Base-by-base conservation (phyloP, 1,140 invertebrate genomes). In the Tetranychus urticae region DNA sequence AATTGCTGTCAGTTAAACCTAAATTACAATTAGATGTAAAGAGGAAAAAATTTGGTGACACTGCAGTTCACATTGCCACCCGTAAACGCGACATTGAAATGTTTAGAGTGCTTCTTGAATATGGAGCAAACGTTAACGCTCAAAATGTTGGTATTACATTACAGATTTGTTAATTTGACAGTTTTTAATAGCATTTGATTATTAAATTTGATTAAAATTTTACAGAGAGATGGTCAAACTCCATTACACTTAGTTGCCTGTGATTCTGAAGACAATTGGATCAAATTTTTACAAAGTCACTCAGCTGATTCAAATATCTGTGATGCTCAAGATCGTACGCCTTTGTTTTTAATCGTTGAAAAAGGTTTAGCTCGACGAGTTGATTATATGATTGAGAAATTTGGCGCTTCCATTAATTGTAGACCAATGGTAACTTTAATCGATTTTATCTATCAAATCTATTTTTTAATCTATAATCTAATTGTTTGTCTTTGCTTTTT, bases 261-360 rank as follows among this genome's bases (percentile, higher is more conserved):
- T 10, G 86, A 92, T 70, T 91, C 91, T 3, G 91, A 97, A 70
- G 91, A 97, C 70, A 79, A 80, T 0, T 74, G 94, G 50, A 82
- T 97, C 1, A 96, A 94, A 73, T 92, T 91, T 71, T 87, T 98
- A 69, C 92, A 92, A 70, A 82, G 87, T 37, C 14, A 56, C 2
- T 80, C 89, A 68, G 92, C 91, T 2, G 90, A 94, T 63, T 87
- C 92, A 13, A 85, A 88, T 66, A 83, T 97, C 64, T 78, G 84
- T 46, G 93, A 98, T 72, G 88, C 58, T 35, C 71, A 85, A 39
- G 92, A 97, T 74, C 80, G 91, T 46, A 96, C 89, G 6, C 89
- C 93, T 1, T 85, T 98, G 78, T 93, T 97, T 73, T 76, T 98
- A 64, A 94, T 94, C 3, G 91, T 94, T 0, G 92, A 97, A 74